A percentile compares a stretch with the other conserved stretches of the same genome.
Conservation (phyloP, 2,797 vertebrate species). For the Natrix natrix region DNA sequence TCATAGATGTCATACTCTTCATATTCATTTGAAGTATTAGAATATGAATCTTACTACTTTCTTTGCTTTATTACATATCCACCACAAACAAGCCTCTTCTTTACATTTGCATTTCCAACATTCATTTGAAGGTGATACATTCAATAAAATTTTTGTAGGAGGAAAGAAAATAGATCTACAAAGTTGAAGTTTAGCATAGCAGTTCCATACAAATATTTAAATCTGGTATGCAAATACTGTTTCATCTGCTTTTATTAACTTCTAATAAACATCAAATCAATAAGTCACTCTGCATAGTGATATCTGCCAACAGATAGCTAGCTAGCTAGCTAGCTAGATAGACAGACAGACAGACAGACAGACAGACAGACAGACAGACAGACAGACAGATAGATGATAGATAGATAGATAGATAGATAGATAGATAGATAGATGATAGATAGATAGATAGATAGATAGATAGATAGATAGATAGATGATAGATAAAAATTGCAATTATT, state of each 20-base stretch:
- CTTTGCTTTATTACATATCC: not conserved
- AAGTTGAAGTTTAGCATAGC: not conserved
- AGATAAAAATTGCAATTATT: not conserved
- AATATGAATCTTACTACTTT: not conserved
- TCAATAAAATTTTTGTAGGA: not conserved
- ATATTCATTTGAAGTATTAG: not conserved
- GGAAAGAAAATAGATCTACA: not conserved
- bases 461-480: too few relatives aligned
- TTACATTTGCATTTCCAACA: not conserved
- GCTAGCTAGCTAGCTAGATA: too few relatives aligned
- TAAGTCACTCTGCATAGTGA: not conserved
- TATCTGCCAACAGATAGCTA: not conserved
- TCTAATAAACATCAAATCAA: not conserved
- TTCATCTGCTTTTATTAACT: not conserved
- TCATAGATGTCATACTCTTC: not conserved
- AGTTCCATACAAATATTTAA: not conserved
- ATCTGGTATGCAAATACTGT: not conserved
- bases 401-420: not conserved
- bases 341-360: not conserved
- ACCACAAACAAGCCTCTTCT: not conserved
- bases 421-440: too few relatives aligned
- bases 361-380: too few relatives aligned
- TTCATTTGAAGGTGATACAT: not conserved
- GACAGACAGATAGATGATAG: too few relatives aligned
- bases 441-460: too few relatives aligned